These are phyloP conservation scores for Phaetusa simplex DNA, from an alignment of 2,113 vertebrate genomes.

Conservation along the genomic window DNA sequence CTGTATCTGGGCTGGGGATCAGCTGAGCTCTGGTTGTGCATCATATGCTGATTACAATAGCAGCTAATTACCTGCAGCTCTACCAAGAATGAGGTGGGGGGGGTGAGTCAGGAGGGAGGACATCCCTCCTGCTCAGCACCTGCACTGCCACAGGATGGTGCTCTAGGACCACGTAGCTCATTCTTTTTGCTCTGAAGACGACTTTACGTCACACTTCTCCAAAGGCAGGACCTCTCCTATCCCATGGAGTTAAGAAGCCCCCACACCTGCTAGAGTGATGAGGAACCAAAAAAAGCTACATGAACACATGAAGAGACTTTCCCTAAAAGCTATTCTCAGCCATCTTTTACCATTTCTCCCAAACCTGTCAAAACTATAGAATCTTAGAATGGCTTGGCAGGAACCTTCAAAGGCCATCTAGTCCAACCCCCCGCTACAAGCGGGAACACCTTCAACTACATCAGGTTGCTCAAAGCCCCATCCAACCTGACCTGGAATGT, in stretches of 20 bases:
- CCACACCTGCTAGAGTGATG: too few relatives aligned
- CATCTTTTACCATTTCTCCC: neutral
- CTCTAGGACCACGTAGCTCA: neutral
- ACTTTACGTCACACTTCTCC: neutral
- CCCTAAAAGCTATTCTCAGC: neutral
- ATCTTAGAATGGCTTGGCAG: neutral
- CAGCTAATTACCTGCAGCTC: neutral
- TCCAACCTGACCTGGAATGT: neutral
- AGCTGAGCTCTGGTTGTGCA: neutral
- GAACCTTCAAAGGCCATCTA: neutral
- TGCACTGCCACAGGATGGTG: neutral
- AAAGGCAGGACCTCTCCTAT: neutral
- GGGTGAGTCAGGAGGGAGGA: neutral
- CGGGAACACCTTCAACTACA: neutral
- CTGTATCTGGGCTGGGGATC: neutral
- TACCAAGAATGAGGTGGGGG: accelerated
- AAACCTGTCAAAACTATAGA: neutral
- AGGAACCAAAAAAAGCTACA: neutral
- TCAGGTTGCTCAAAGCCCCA: neutral
- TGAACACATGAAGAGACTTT: too few relatives aligned
- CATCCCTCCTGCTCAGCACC: neutral
- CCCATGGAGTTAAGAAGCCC: neutral
- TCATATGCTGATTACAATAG: neutral
- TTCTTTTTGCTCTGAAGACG: neutral
- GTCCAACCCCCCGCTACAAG: neutral